These are phyloP conservation scores for Bubo blakistoni DNA, from an alignment of 2,113 vertebrate species.

Conservation along the genomic window DNA sequence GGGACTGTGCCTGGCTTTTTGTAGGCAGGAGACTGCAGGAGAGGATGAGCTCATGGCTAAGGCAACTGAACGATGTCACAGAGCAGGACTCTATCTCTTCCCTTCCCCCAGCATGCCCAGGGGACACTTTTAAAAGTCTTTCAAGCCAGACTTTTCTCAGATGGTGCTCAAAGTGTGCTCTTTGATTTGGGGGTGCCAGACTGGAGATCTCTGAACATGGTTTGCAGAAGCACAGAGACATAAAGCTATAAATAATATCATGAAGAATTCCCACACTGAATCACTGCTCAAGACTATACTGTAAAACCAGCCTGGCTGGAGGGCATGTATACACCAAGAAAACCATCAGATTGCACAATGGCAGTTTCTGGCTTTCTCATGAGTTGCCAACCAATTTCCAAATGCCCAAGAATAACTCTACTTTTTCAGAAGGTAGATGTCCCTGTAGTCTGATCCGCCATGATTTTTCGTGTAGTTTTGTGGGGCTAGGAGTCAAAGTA, in stretches of 20 bases:
- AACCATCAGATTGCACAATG: not conserved
- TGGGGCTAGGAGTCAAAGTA: not conserved
- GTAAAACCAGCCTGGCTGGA: not conserved
- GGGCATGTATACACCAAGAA: not conserved
- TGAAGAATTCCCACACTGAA: conserved; percentile 19
- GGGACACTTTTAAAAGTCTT: not conserved
- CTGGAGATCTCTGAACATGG: not conserved
- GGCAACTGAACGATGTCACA: not conserved
- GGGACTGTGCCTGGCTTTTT: not conserved
- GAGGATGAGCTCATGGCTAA: not conserved
- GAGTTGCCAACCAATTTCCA: not conserved
- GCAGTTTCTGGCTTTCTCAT: not conserved
- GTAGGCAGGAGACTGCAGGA: not conserved
- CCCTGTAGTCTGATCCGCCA: not conserved
- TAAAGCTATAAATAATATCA: not conserved
- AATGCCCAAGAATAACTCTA: not conserved
- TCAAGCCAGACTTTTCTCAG: not conserved
- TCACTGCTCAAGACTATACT: not conserved
- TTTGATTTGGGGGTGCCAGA: not conserved
- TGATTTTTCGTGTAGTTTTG: not conserved
- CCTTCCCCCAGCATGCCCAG: not conserved
- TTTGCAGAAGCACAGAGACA: not conserved
- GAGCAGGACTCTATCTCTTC: not conserved
- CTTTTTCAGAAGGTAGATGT: not conserved
- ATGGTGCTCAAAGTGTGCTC: not conserved